Conservation (phyloP, 1,140 invertebrate species). For the Drosophila rhopaloa region DNA sequence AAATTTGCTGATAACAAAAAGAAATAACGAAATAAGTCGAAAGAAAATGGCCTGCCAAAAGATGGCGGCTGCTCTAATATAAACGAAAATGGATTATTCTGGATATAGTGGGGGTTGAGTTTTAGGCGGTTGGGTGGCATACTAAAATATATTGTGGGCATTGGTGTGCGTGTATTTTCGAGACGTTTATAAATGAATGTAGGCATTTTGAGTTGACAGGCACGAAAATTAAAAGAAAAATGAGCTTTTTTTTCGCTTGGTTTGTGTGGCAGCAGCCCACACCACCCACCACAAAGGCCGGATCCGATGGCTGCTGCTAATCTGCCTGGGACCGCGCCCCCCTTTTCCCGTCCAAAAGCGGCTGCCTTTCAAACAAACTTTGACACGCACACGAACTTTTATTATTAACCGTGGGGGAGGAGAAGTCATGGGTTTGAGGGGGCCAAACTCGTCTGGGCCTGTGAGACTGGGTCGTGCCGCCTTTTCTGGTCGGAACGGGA, state of each 20-base stretch:
- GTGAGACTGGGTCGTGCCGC: constrained; percentile 44
- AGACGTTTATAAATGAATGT: constrained; percentile 83
- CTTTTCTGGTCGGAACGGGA: constrained; percentile 33
- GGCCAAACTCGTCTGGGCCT: constrained; percentile 24
- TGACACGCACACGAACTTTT: constrained; percentile 83
- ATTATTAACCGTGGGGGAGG: constrained; percentile 57
- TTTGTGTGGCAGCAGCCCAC: constrained; percentile 21
- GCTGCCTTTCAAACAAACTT: constrained; percentile 81
- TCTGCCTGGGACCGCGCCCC: constrained; percentile 69
- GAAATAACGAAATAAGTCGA: constrained; percentile 9
- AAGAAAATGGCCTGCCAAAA: constrained; percentile 57
- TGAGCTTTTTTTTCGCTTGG: constrained; percentile 72
- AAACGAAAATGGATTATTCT: constrained; percentile 81
- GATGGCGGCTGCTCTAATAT: constrained; percentile 62
- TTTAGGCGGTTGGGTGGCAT: not conserved
- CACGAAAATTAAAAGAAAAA: constrained; percentile 84
- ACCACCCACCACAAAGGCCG: constrained; percentile 32
- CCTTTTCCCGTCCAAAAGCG: constrained; percentile 67
- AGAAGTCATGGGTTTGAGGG: constrained; percentile 19
- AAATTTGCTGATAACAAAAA: constrained; percentile 19
- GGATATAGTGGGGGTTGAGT: constrained; percentile 14
- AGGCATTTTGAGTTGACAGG: constrained; percentile 84
- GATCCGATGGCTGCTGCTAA: constrained; percentile 61
- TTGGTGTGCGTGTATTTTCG: constrained; percentile 52
- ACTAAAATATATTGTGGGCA: constrained; percentile 28